phyloP scores from a whole-genome alignment of 2,113 vertebrate species.

The Melanerpes aurifrons region DNA sequence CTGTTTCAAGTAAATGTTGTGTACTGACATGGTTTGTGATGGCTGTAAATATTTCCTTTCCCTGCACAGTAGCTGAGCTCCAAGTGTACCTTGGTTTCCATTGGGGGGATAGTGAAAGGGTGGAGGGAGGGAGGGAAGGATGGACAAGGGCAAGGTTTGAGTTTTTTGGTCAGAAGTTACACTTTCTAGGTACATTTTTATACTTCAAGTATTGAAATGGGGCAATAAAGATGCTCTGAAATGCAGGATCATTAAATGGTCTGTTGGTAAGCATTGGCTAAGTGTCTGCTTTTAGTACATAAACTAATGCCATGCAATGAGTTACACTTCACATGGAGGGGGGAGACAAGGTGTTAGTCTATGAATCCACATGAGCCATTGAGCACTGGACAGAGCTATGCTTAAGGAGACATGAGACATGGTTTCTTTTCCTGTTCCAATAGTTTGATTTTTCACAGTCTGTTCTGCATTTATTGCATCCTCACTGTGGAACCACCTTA shows the following conservation, averaged over 20 bases:
- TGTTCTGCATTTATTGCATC: slow-evolving; percentile 63
- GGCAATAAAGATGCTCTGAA: slow-evolving; percentile 69
- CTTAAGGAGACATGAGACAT: background rate
- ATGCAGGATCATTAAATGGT: slow-evolving; percentile 62
- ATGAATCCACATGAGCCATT: background rate
- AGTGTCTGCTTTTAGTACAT: background rate
- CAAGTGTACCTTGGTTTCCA: slow-evolving; percentile 44
- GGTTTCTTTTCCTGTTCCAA: background rate
- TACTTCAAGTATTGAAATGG: slow-evolving; percentile 45
- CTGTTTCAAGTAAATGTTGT: slow-evolving; percentile 20
- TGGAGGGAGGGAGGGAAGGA: slow-evolving; percentile 51
- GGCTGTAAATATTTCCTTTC: slow-evolving; percentile 58
- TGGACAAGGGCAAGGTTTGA: slow-evolving; percentile 54
- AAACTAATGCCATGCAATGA: slow-evolving; percentile 11
- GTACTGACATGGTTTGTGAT: slow-evolving; percentile 15
- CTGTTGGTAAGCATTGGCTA: slow-evolving; percentile 18
- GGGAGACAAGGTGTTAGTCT: background rate
- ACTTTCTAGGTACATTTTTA: slow-evolving; percentile 72
- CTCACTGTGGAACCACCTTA: slow-evolving; percentile 50
- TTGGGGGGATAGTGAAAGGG: background rate
- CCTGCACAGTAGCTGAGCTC: slow-evolving; percentile 25
- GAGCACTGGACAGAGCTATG: background rate
- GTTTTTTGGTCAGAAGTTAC: slow-evolving; percentile 61
- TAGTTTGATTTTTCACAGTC: background rate
- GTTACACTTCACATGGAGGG: background rate